Conservation (phyloP, 2,888 invertebrate species). For the Margaritifera margaritifera region DNA sequence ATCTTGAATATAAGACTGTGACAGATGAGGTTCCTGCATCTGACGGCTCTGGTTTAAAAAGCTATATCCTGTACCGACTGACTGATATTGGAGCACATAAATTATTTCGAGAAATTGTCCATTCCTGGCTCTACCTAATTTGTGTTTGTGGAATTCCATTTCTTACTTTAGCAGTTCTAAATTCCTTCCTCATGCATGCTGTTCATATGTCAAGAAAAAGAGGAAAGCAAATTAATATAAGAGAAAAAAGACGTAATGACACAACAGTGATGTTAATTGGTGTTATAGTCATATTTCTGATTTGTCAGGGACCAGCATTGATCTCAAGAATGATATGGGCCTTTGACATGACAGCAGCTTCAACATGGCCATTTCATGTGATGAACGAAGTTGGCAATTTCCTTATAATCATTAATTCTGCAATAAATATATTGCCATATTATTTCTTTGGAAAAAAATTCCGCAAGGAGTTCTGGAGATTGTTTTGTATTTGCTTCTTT, state of each 20-base stretch:
- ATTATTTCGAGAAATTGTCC: slow-evolving; percentile 64
- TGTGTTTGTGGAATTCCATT: slow-evolving; percentile 71
- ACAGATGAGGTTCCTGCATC: slow-evolving; percentile 25
- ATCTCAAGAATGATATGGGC: slow-evolving; percentile 71
- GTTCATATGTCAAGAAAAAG: slow-evolving; percentile 66
- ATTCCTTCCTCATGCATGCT: slow-evolving; percentile 69
- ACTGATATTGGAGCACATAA: slow-evolving; percentile 61
- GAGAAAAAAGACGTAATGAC: slow-evolving; percentile 69
- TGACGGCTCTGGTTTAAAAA: slow-evolving; percentile 19
- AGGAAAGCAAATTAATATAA: slow-evolving; percentile 65
- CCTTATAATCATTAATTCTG: slow-evolving; percentile 71
- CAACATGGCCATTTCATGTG: slow-evolving; percentile 49
- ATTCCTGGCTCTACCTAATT: slow-evolving; percentile 69
- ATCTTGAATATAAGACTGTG: slow-evolving; percentile 67
- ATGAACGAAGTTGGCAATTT: slow-evolving; percentile 71
- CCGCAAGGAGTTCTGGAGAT: slow-evolving; percentile 66
- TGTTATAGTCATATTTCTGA: slow-evolving; percentile 71
- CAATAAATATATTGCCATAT: slow-evolving; percentile 72
- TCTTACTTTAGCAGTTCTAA: slow-evolving; percentile 68
- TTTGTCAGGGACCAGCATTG: slow-evolving; percentile 72
- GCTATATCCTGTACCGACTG: slow-evolving; percentile 35
- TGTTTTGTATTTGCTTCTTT: slow-evolving; percentile 65
- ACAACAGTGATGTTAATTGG: slow-evolving; percentile 73
- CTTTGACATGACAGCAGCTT: slow-evolving; percentile 42
- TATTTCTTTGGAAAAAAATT: slow-evolving; percentile 72